phyloP scores from a whole-genome alignment of 35 echinoderm and acorn worm genomes.

The Stichopus chloronotus region DNA sequence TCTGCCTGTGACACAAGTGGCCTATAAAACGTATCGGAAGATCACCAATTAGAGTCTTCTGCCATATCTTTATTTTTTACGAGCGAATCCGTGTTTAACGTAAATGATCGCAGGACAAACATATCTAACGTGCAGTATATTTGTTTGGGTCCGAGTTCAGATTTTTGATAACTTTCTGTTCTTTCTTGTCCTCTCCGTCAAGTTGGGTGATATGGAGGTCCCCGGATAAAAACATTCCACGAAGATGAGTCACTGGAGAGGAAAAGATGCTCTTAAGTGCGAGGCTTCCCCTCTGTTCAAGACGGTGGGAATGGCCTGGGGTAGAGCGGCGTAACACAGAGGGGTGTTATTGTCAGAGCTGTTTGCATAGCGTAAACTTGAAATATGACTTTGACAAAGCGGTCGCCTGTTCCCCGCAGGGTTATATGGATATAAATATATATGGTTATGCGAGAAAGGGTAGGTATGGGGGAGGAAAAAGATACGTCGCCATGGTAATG shows the following conservation, averaged over 20 bases:
- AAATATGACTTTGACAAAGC: conserved; percentile 47
- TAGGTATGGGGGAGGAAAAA: neutral
- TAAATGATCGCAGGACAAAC: too few species aligned
- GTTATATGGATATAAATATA: neutral
- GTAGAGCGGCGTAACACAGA: conserved; percentile 25
- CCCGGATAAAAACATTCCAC: conserved; percentile 22
- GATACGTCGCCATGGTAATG: neutral
- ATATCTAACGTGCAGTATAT: too few species aligned
- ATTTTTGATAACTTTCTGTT: too few species aligned
- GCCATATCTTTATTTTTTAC: too few species aligned
- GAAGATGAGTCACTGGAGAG: neutral
- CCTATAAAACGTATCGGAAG: too few species aligned
- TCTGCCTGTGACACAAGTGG: too few species aligned
- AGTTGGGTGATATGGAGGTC: neutral
- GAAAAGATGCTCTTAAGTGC: neutral
- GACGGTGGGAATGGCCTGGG: conserved; percentile 35
- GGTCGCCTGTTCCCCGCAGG: conserved; percentile 41
- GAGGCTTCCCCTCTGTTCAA: conserved; percentile 20
- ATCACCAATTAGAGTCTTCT: too few species aligned
- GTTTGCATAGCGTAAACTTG: conserved; percentile 49
- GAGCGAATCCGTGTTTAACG: too few species aligned
- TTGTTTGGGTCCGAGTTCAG: too few species aligned
- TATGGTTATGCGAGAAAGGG: too few species aligned
- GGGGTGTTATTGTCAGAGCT: conserved; percentile 21
- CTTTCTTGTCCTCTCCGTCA: too few species aligned